Percentiles rank a stretch among this genome's conserved stretches.
Conservation (phyloP, 2,113 vertebrate genomes). For the Macroglossus sobrinus region DNA sequence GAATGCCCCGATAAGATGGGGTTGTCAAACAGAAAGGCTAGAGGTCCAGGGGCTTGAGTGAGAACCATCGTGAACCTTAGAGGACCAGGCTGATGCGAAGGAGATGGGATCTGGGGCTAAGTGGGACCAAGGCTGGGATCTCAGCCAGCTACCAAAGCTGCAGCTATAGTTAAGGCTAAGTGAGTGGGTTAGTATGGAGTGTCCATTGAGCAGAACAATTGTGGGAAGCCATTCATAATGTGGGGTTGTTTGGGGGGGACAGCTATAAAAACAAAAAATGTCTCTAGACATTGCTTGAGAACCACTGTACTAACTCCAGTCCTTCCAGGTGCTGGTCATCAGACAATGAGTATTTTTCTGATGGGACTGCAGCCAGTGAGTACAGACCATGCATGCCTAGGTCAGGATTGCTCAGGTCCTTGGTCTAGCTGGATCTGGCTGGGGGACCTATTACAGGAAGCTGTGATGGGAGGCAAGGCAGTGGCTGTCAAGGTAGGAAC, state of each 20-base stretch:
- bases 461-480: background rate
- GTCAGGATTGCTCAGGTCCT: background rate
- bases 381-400: background rate
- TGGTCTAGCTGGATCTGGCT: background rate
- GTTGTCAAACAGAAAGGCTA: background rate
- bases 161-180: background rate
- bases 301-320: background rate
- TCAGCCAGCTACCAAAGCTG: background rate
- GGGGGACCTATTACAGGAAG: background rate
- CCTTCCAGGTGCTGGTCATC: background rate
- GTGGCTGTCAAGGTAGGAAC: background rate
- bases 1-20: background rate
- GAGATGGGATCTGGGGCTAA: background rate
- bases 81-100: background rate
- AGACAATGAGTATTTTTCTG: background rate
- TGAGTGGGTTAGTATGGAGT: no score
- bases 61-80: background rate
- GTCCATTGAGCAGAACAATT: background rate
- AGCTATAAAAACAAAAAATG: background rate
- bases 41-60: background rate
- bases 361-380: background rate
- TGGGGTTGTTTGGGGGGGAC: background rate
- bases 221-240: background rate
- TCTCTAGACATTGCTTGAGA: background rate
- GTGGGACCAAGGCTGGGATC: background rate